phyloP scores from a whole-genome alignment of 2,888 invertebrate species.

The Drosophila nr. fundita region DNA sequence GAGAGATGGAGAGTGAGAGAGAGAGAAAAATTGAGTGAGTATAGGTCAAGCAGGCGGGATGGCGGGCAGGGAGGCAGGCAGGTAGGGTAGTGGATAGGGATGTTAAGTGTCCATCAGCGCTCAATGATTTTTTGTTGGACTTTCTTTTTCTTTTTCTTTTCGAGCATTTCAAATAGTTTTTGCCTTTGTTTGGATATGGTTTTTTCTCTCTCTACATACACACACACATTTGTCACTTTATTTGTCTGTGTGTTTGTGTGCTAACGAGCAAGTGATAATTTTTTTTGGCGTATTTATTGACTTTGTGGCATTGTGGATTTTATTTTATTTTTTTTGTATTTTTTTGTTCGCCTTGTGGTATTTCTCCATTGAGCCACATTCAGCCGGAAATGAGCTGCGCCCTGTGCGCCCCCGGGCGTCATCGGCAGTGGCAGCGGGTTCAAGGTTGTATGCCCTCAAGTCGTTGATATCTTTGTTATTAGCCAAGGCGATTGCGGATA shows the following conservation, averaged over 20 bases:
- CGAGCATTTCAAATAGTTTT: conserved; percentile 39
- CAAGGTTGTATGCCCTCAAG: conserved; percentile 54
- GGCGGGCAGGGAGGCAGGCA: conserved; percentile 26
- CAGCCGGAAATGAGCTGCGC: conserved; percentile 70
- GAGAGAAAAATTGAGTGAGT: neutral
- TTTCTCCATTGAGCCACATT: conserved; percentile 39
- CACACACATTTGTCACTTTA: conserved; percentile 16
- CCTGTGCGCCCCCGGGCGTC: conserved; percentile 21
- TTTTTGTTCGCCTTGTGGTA: conserved; percentile 20
- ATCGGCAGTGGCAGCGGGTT: conserved; percentile 36
- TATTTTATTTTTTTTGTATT: conserved; percentile 15
- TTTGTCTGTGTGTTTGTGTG: conserved; percentile 25
- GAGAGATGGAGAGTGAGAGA: neutral
- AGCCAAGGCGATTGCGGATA: conserved; percentile 47
- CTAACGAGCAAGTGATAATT: conserved; percentile 79
- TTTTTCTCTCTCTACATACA: conserved; percentile 13
- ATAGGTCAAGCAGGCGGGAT: conserved; percentile 32
- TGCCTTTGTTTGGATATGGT: conserved; percentile 43
- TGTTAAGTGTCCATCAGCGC: conserved; percentile 57
- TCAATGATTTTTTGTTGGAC: conserved; percentile 65
- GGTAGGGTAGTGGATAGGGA: conserved; percentile 36
- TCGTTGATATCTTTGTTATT: conserved; percentile 74
- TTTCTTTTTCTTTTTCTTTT: conserved; percentile 65
- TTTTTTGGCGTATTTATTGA: conserved; percentile 76
- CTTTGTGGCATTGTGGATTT: conserved; percentile 71